A percentile compares a stretch with the other conserved stretches of the same genome.
Conservation (phyloP, 2,113 vertebrate genomes). For the Brachypteracias leptosomus region DNA sequence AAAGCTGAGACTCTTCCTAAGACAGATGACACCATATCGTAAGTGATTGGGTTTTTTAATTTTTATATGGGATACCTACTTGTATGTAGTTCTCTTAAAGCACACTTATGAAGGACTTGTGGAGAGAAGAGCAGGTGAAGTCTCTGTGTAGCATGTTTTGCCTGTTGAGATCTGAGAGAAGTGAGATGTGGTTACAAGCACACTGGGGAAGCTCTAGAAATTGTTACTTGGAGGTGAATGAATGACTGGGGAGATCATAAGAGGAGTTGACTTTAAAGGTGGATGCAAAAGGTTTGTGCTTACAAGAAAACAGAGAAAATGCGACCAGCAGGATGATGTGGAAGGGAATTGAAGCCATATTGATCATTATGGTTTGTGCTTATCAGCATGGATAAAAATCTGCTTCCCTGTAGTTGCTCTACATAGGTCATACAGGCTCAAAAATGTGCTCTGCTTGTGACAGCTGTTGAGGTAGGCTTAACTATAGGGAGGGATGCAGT, state of each 20-base stretch:
- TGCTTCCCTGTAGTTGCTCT: not conserved
- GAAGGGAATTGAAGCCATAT: not conserved
- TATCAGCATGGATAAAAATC: not conserved
- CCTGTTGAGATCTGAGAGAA: not conserved
- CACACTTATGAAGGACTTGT: not conserved
- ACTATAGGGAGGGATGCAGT: not conserved
- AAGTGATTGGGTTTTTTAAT: not conserved
- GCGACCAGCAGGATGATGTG: not conserved
- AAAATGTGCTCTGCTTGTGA: not conserved
- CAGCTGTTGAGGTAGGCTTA: not conserved
- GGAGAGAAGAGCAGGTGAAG: not conserved
- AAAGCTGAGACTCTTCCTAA: not conserved
- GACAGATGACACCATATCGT: not conserved
- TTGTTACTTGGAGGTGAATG: not conserved
- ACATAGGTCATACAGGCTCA: not conserved
- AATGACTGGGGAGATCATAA: not conserved
- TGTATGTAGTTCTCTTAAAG: not conserved
- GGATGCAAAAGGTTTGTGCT: not conserved
- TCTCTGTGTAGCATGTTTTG: not conserved
- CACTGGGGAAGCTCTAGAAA: not conserved
- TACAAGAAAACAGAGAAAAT: not conserved
- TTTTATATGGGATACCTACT: not conserved
- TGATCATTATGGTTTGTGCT: not conserved
- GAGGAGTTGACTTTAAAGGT: not conserved
- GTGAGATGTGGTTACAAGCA: not conserved